These are phyloP conservation scores for Coracias cyanogaster DNA, from an alignment of 2,797 vertebrate genomes.

Conservation along the genomic window DNA sequence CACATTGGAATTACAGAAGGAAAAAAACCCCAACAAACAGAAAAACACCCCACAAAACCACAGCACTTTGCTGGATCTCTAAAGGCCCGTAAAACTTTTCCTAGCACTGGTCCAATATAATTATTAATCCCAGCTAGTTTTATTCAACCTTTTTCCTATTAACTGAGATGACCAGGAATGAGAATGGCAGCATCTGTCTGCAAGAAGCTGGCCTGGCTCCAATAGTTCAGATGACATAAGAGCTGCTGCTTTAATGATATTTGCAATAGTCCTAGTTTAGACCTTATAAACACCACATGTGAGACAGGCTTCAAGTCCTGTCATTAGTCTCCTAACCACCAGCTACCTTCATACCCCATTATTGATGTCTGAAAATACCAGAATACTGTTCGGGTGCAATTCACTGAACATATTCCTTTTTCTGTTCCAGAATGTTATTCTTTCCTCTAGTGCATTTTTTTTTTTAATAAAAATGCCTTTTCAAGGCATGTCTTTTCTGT, in stretches of 20 bases:
- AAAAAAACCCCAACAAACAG: rapidly evolving
- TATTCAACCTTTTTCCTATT: neutral
- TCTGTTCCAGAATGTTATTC: constrained; percentile 79
- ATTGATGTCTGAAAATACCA: neutral
- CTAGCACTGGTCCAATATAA: neutral
- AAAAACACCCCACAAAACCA: neutral
- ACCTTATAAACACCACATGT: neutral
- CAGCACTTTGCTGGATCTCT: neutral
- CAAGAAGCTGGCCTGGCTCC: neutral
- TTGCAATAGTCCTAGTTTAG: neutral
- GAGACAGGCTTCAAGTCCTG: neutral
- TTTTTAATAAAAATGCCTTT: constrained; percentile 83
- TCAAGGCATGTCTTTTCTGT: constrained; percentile 46
- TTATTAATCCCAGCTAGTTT: neutral
- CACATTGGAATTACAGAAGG: neutral
- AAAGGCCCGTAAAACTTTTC: neutral
- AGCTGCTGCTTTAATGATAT: neutral
- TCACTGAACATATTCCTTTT: constrained; percentile 76
- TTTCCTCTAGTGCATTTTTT: constrained; percentile 78
- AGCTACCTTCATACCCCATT: neutral
- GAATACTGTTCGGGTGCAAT: neutral
- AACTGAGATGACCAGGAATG: neutral
- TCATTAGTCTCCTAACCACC: neutral
- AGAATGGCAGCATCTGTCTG: neutral
- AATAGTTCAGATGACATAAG: neutral